Base-by-base conservation (phyloP, 2,888 invertebrate species). In the Ormyrus nitidulus region DNA sequence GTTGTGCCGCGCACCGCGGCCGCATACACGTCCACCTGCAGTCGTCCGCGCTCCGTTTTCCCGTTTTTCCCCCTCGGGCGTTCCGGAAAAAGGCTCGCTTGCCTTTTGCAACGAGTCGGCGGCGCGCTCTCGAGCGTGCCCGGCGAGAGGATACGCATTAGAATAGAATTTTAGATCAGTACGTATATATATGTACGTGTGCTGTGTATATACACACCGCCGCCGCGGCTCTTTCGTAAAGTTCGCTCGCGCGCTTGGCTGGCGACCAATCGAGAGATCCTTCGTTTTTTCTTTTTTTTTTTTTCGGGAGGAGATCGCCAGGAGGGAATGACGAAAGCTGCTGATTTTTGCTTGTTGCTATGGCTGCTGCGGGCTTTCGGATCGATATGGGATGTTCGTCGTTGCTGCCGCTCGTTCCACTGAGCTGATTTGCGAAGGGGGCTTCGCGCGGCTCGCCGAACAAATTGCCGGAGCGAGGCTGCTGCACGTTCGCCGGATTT, bases 91-190 rank as follows among this genome's bases (percentile, higher is more conserved):
- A 19, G 19, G 75, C 49, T 51, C 46, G 46, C 49, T 56, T 66
- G 68, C 11, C 71, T 66, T 75, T 70, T 75, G 71, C 75, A 79
- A 73, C 69, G 19, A 19, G 19, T 73, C 56, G 59, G 73, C n/a
- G 62, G 9, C 62, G 53, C 8, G 46, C 75, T 72, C 79, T 75
- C 79, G 79, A 80, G 80, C 80, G 80, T 76, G 80, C 48, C 19
- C 49, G 69, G n/a, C 53, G n/a, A 13, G 34, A 65, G 78, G 46
- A 71, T 62, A 66, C 61, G 19, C 65, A 78, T 72, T 70, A 58
- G 71, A 71, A 71, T 77, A 59, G 65, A 77, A 77, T 77, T 64
- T 71, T 71, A 71, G 77, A 71, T 71, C 48, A 54, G 49, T 6
- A 51, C 19, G 53, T 44, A 64, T 2, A 51, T 51, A 54, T 13